phyloP scores from a whole-genome alignment of 1,140 invertebrate genomes.

The Pogonomyrmex californicus region DNA sequence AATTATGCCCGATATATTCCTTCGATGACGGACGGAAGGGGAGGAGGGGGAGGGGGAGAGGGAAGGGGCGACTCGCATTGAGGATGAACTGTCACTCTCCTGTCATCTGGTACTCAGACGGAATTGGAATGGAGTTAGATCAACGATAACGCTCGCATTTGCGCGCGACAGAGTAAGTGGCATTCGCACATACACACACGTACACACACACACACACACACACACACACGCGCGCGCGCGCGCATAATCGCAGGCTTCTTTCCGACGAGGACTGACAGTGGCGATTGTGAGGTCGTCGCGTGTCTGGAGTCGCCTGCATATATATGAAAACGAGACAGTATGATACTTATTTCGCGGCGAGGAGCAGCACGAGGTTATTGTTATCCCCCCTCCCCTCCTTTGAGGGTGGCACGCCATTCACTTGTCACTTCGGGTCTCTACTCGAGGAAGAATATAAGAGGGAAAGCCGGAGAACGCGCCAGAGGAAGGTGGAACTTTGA shows the following conservation, averaged over 20 bases:
- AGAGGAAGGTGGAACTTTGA: constrained; percentile 30
- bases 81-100: constrained; percentile 72
- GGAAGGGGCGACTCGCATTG: constrained; percentile 21
- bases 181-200: background rate
- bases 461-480: constrained; percentile 41
- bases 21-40: constrained; percentile 60
- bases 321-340: constrained; percentile 59
- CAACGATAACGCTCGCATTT: constrained; percentile 67
- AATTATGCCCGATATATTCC: constrained; percentile 69
- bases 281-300: constrained; percentile 63
- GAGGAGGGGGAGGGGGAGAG: too few species aligned
- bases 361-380: constrained; percentile 62
- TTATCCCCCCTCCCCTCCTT: constrained; percentile 33
- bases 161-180: constrained; percentile 62
- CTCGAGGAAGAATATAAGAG: constrained; percentile 55
- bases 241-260: constrained; percentile 58
- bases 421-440: constrained; percentile 61
- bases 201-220: background rate
- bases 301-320: constrained; percentile 50
- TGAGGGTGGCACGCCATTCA: constrained; percentile 70
- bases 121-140: constrained; percentile 75
- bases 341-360: constrained; percentile 66
- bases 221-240: background rate
- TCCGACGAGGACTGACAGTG: constrained; percentile 46
- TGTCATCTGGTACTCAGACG: constrained; percentile 69